Evolutionary conservation across 2,113 vertebrate species (phyloP), one percentile per base, ranked within the genome.

Genomic region (Cyprinus carpio): DNA sequence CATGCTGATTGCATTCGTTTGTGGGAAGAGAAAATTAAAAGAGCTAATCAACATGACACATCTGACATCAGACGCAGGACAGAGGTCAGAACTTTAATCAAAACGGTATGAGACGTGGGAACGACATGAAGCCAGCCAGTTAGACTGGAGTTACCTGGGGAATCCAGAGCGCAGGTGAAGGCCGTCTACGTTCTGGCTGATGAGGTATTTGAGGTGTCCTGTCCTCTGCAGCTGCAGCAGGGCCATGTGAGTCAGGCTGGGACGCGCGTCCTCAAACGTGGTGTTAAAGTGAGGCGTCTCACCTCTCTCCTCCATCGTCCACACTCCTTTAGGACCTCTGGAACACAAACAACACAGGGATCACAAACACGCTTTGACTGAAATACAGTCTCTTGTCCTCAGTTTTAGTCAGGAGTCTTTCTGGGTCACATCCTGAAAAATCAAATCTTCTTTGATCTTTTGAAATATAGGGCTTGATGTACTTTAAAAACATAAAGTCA

Each of bases 161-260:
- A 99, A 99, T 67, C 98, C 98, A 0, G 98, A 99, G 15, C 98
- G 95, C 64, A 99, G 92, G 10, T 99, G 98, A 20, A 99, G 93
- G 6, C 98, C 98, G 0, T 99, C 98, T 75, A 99, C 98, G 0
- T 99, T 99, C 92, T 99, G 98, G 94, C 98, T 99, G 94, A 99
- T 94, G 81, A 99, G 93, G 92, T 99, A 99, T 87, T 95, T 96
- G 56, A 99, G 93, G 87, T 96, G 93, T 0, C 97, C 97, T 0
- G 95, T 95, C 1, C 95, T 94, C 90, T 99, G 96, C 85, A 99
- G 94, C 82, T 94, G 96, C 87, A 98, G 91, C 40, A 99, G 94
- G 0, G 98, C 96, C 97, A 99, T 93, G 93, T 99, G 98, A 12
- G 98, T 99, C 86, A 93, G 87, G 29, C 97, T 97, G 77, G 98